Percentiles rank a stretch among this genome's conserved stretches.
These are phyloP conservation scores for Bufo gargarizans DNA, from an alignment of 2,113 vertebrate genomes.

Conservation along the genomic window DNA sequence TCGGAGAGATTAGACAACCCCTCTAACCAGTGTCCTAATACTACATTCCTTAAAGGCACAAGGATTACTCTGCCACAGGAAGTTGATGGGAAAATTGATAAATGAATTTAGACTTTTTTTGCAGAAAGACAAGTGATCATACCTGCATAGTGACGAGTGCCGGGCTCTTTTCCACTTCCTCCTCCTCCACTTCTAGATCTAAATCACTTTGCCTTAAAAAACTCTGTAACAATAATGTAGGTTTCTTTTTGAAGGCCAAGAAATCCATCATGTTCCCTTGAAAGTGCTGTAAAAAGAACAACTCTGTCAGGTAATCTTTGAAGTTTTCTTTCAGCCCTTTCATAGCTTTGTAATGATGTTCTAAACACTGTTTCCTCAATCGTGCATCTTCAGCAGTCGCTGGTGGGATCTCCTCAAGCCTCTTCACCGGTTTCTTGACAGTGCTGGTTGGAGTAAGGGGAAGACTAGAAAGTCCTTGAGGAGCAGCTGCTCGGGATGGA, in stretches of 20 bases:
- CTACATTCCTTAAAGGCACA: no score
- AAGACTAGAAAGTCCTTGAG: constrained; percentile 80
- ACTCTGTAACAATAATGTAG: constrained; percentile 87
- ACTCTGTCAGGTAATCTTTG: constrained; percentile 90
- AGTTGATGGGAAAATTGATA: no score
- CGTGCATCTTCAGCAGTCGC: constrained; percentile 88
- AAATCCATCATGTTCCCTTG: constrained; percentile 99
- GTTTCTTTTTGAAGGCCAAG: constrained; percentile 94
- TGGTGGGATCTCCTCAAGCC: constrained; percentile 91
- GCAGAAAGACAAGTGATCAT: constrained; percentile 58
- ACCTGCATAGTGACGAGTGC: constrained; percentile 97
- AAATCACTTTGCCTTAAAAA: constrained; percentile 94
- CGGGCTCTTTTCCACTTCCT: constrained; percentile 93
- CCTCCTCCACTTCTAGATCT: constrained; percentile 94
- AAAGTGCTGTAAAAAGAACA: constrained; percentile 96
- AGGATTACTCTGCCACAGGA: no score
- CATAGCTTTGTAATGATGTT: constrained; percentile 90
- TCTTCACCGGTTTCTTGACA: constrained; percentile 84
- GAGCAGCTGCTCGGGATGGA: constrained; percentile 80
- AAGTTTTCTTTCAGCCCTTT: constrained; percentile 87
- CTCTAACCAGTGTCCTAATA: no score
- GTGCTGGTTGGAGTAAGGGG: constrained; percentile 73
- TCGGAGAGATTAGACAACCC: no score
- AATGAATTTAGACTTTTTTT: neutral
- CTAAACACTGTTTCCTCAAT: constrained; percentile 91